Base-by-base conservation (phyloP, 2,797 vertebrate species). In the Acanthurus tractus region DNA sequence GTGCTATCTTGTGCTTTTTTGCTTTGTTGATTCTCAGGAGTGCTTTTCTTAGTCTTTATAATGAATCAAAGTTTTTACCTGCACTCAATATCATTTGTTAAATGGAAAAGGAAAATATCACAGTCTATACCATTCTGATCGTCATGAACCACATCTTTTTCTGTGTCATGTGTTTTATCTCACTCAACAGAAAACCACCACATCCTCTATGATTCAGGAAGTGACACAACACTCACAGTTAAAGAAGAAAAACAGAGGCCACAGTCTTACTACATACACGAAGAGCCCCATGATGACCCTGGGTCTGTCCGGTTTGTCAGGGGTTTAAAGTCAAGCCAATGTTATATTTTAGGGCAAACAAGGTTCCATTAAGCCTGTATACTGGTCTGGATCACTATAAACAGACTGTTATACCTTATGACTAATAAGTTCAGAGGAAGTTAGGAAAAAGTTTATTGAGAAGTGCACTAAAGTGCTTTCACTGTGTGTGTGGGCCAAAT, bases 191-290 rank as follows among this genome's bases (percentile, higher is more conserved):
- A 84, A 83, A 89, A 76, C 79, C 81, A 70, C 83, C 45, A 76
- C 79, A 90, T 93, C 93, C 91, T 87, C 66, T 78, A 29, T 65
- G 56, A 69, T 45, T 29, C 81, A 88, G 91, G 88, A 92, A 90
- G 49, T 91, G 82, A 87, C 59, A 84, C 76, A 82, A 82, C 5
- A 40, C 63, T 63, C 63, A 57, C 73, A 29, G 79, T 78, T 76
- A 38, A 70, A 55, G 52, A 40, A 7, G 46, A 63, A 81, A 17
- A 29, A 15, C 61, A 42, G 38, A 53, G 36, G 46, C 54, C 38
- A 5, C 15, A 10, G 44, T 67, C 25, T 72, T 20, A 52, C 44
- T 42, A 25, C 42, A 62, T 7, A 25, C 11, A 55, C 20, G 42
- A 14, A 65, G 23, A 20, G 49, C 9, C 11, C 1, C 25, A 22